phyloP scores from a whole-genome alignment of 2,113 vertebrate genomes.

The Cygnus atratus region DNA sequence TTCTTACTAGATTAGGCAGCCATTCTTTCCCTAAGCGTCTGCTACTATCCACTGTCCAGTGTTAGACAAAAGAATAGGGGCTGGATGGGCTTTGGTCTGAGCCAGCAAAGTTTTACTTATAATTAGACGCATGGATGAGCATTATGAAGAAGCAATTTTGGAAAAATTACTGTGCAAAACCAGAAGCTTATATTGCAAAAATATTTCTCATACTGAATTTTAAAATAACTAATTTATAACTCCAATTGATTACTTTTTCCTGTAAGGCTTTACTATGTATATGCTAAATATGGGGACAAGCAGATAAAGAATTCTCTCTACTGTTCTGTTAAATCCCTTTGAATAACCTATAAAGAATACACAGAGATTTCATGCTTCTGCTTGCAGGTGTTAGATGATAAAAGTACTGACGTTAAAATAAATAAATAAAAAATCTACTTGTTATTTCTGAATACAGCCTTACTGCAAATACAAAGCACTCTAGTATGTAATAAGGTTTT shows the following conservation, averaged over 20 bases:
- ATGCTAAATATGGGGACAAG: background rate
- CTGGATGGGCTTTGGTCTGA: background rate
- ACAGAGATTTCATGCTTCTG: background rate
- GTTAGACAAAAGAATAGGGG: background rate
- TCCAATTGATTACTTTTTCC: background rate
- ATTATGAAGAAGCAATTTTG: background rate
- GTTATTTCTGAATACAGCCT: background rate
- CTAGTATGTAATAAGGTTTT: background rate
- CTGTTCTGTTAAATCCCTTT: background rate
- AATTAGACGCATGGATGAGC: background rate
- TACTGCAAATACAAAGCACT: background rate
- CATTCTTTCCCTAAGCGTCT: background rate
- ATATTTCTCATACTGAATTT: background rate
- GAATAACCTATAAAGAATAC: background rate
- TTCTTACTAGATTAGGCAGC: background rate
- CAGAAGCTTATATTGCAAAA: background rate
- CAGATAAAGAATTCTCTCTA: background rate
- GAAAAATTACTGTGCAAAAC: background rate
- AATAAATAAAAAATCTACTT: background rate
- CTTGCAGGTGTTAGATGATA: background rate
- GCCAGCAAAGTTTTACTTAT: background rate
- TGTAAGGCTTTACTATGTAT: background rate
- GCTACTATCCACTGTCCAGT: background rate
- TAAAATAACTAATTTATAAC: background rate
- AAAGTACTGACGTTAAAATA: background rate